These are phyloP conservation scores for Ceratina calcarata DNA, from an alignment of 1,140 invertebrate genomes.

Conservation along the genomic window DNA sequence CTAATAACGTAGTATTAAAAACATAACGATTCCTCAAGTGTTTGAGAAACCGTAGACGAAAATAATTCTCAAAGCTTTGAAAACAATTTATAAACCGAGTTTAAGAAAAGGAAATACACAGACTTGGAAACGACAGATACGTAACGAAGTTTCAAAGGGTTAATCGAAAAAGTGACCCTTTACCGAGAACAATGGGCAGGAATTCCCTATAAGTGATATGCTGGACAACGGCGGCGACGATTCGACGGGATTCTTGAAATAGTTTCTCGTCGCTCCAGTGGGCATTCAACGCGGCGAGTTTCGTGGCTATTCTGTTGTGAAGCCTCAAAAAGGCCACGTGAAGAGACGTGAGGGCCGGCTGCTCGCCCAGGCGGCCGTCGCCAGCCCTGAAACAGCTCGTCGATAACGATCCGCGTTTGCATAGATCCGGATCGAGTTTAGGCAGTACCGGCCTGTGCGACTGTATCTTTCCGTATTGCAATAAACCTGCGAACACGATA, in stretches of 20 bases:
- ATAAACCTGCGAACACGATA: constrained; percentile 78
- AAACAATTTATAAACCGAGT: no score
- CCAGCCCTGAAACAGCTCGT: constrained; percentile 88
- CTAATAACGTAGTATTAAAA: neutral
- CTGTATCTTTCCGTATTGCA: constrained; percentile 85
- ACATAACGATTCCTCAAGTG: no score
- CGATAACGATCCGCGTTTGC: constrained; percentile 84
- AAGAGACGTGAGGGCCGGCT: constrained; percentile 91
- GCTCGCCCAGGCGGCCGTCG: constrained; percentile 91
- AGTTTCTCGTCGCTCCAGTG: constrained; percentile 93
- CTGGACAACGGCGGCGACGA: constrained; percentile 91
- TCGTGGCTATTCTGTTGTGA: constrained; percentile 93
- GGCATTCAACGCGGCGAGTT: constrained; percentile 88
- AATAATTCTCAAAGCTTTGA: no score
- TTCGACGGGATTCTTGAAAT: constrained; percentile 92
- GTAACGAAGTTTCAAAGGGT: neutral
- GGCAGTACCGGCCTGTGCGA: constrained; percentile 81
- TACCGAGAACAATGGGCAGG: constrained; percentile 90
- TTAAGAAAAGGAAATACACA: no score
- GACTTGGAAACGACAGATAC: no score
- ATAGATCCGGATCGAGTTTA: constrained; percentile 81
- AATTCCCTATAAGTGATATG: constrained; percentile 95
- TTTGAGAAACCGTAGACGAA: no score
- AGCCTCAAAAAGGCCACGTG: constrained; percentile 94
- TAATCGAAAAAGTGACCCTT: constrained; percentile 23